Evolutionary conservation across 2,888 invertebrate genomes (phyloP).

Genomic region (Eupithecia inturbata): DNA sequence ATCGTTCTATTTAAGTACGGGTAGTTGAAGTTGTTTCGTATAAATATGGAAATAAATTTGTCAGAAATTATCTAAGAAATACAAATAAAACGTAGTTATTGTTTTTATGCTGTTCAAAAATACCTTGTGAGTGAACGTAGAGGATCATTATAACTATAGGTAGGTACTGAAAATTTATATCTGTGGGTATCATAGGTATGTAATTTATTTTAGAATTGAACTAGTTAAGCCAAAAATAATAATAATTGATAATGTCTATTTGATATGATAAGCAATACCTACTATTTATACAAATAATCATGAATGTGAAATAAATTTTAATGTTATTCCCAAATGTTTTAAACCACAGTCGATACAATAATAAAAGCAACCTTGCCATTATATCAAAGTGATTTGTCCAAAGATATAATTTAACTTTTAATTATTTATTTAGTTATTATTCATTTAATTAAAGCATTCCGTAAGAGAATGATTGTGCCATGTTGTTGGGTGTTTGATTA

Average conservation of each 20-base stretch:
- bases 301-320: conserved; percentile 16
- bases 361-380: conserved; percentile 67
- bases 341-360: conserved; percentile 19
- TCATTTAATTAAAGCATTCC: conserved; percentile 43
- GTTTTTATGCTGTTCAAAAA: background rate
- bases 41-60: background rate
- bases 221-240: conserved; percentile 9
- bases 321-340: conserved; percentile 8
- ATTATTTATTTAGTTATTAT: conserved; percentile 41
- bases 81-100: background rate
- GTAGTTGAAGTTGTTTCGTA: background rate
- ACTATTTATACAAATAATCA: background rate
- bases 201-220: conserved; percentile 1
- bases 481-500: conserved; percentile 47
- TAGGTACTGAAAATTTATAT: background rate
- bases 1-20: background rate
- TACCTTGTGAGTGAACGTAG: background rate
- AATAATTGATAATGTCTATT: conserved; percentile 12
- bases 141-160: background rate
- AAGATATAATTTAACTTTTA: conserved; percentile 63
- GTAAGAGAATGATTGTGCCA: conserved; percentile 50
- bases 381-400: conserved; percentile 70
- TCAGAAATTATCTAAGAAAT: background rate
- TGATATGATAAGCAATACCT: background rate
- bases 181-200: background rate